phyloP scores from a whole-genome alignment of 2,888 invertebrate genomes.

The Synanthedon myopaeformis region DNA sequence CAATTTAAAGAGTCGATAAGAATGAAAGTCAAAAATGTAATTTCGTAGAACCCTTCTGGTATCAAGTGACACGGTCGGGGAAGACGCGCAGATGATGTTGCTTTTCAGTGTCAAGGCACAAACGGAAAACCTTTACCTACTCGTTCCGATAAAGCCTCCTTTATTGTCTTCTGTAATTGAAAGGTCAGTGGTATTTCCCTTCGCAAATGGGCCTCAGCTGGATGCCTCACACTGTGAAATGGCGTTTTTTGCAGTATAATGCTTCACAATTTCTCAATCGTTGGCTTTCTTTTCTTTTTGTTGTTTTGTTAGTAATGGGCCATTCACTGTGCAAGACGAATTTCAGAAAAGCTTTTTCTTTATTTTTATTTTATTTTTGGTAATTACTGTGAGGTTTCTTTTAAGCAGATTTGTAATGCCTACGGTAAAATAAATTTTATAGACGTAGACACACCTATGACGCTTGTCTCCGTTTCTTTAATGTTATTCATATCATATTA shows the following conservation, averaged over 20 bases:
- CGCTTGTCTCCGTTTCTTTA: too few relatives aligned
- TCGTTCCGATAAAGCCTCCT: constrained; percentile 47
- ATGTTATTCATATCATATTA: too few relatives aligned
- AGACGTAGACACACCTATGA: too few relatives aligned
- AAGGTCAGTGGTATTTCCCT: constrained; percentile 49
- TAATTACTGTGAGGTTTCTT: too few relatives aligned
- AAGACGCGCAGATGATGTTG: constrained; percentile 16
- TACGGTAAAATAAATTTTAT: too few relatives aligned
- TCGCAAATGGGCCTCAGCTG: constrained; percentile 49
- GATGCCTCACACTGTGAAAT: constrained; percentile 30
- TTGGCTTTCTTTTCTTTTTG: constrained; percentile 9
- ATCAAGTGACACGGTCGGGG: constrained; percentile 8
- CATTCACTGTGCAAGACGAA: constrained; percentile 5
- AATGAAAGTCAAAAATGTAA: background rate
- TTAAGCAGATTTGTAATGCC: too few relatives aligned
- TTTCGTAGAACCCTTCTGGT: constrained; percentile 5
- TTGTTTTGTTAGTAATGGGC: constrained; percentile 12
- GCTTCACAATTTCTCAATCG: constrained; percentile 28
- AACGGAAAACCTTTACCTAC: constrained; percentile 14
- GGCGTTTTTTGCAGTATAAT: constrained; percentile 32
- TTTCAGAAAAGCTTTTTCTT: background rate
- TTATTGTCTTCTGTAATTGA: constrained; percentile 65
- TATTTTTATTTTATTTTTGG: too few relatives aligned
- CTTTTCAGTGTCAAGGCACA: constrained; percentile 18
- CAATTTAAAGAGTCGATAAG: too few relatives aligned